These are phyloP conservation scores for Muscicapa striata DNA, from an alignment of 2,797 vertebrate genomes.

Conservation along the genomic window DNA sequence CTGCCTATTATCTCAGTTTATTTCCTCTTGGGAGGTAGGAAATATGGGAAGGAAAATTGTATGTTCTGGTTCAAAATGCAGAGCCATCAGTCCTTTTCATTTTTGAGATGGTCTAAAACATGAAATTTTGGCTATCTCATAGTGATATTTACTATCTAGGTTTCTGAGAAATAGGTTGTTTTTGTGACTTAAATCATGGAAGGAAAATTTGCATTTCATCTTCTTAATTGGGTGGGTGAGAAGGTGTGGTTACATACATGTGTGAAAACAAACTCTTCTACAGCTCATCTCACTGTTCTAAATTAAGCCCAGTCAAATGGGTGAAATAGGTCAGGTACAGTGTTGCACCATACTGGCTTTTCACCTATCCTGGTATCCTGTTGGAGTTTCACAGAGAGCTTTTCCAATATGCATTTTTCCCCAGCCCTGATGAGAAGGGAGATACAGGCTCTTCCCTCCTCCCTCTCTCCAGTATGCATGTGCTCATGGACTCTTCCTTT, in stretches of 20 bases:
- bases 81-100: neutral
- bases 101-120: neutral
- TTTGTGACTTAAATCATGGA: neutral
- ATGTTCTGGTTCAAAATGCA: neutral
- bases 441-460: neutral
- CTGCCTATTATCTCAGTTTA: neutral
- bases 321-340: conserved; percentile 6
- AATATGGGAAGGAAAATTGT: neutral
- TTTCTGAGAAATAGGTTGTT: neutral
- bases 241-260: neutral
- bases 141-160: neutral
- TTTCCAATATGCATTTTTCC: neutral
- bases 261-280: neutral
- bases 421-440: neutral
- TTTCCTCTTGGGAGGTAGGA: conserved; percentile 19
- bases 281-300: neutral
- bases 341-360: fast-evolving
- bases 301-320: neutral
- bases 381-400: neutral
- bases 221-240: neutral
- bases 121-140: neutral
- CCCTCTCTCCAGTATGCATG: fast-evolving
- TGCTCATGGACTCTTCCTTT: fast-evolving
- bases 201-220: neutral
- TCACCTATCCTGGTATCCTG: fast-evolving